These are phyloP conservation scores for Antheraea assamensis DNA, from an alignment of 2,888 invertebrate species.

Conservation along the genomic window DNA sequence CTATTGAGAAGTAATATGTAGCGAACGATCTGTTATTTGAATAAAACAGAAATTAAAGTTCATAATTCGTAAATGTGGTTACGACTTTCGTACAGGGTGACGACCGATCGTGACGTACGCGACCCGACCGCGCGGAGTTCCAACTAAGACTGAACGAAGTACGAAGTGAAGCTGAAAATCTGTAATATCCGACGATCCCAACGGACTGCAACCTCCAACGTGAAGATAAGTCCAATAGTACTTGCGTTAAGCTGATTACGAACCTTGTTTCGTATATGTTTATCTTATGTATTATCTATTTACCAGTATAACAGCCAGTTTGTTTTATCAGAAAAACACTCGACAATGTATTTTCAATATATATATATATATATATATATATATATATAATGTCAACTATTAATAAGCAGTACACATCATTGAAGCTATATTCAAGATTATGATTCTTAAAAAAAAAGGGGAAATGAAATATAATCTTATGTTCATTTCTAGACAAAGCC, in stretches of 20 bases:
- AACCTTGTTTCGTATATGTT: constrained; percentile 47
- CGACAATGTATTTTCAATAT: neutral
- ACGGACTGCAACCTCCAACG: constrained; percentile 45
- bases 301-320: neutral
- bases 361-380: no score
- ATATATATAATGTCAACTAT: neutral
- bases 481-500: constrained; percentile 44
- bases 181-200: constrained; percentile 52
- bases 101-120: constrained; percentile 36
- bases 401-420: neutral
- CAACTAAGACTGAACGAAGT: constrained; percentile 56
- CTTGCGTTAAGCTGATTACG: constrained; percentile 65
- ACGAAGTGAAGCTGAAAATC: constrained; percentile 41
- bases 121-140: constrained; percentile 51
- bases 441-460: neutral
- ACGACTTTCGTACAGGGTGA: constrained; percentile 35
- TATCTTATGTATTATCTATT: neutral
- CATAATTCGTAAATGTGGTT: constrained; percentile 19
- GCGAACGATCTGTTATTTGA: neutral
- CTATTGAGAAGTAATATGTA: neutral
- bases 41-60: constrained; percentile 24
- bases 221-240: constrained; percentile 59
- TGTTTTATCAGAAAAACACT: neutral
- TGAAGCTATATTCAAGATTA: neutral
- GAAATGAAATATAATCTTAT: constrained; percentile 6